Evolutionary conservation across 2,113 vertebrate species (phyloP).

Genomic region (Saguinus midas): DNA sequence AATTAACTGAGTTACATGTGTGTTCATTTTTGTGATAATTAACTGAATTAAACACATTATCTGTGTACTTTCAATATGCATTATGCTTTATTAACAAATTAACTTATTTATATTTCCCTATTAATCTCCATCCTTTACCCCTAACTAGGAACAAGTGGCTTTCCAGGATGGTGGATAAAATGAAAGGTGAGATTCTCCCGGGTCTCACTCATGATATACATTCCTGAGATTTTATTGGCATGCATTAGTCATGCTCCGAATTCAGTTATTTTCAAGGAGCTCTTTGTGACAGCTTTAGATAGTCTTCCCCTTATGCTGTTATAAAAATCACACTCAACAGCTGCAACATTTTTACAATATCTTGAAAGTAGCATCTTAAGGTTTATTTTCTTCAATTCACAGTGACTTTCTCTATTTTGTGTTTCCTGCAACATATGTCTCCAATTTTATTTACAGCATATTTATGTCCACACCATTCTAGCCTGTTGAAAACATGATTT

Average conservation of each 20-base stretch:
- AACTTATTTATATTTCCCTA: not conserved
- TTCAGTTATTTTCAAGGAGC: slow-evolving; percentile 11
- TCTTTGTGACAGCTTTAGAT: slow-evolving; percentile 35
- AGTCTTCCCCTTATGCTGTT: not conserved
- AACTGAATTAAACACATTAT: not conserved
- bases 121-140: not conserved
- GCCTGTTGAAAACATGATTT: not conserved
- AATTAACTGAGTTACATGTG: not conserved
- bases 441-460: slow-evolving; percentile 22
- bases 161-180: not conserved
- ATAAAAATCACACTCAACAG: slow-evolving; percentile 45
- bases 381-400: slow-evolving; percentile 56
- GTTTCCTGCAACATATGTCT: slow-evolving; percentile 4
- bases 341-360: slow-evolving; percentile 43
- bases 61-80: not conserved
- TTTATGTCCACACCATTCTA: not conserved
- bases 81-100: not conserved
- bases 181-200: not conserved
- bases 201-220: not conserved
- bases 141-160: not conserved
- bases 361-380: slow-evolving; percentile 45
- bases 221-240: not conserved
- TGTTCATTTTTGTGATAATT: not conserved
- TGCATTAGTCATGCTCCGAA: not conserved
- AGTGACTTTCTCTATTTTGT: slow-evolving; percentile 43